Conservation (phyloP, 2,888 invertebrate species). For the Caenorhabditis sulstoni region DNA sequence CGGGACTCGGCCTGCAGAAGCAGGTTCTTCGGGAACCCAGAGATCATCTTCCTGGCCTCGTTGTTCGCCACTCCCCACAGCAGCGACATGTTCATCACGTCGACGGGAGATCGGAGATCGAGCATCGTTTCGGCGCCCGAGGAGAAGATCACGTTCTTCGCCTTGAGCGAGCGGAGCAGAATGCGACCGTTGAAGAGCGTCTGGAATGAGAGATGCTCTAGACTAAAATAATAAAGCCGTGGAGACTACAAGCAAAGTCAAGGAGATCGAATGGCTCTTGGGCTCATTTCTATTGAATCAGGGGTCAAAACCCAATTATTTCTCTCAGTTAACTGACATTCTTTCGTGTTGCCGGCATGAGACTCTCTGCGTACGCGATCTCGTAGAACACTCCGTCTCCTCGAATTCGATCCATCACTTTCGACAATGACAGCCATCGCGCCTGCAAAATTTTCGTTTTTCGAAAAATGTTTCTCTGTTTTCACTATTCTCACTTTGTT, state of each 20-base stretch:
- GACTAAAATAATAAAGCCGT: no score
- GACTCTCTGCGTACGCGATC: constrained; percentile 59
- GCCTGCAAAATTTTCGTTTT: constrained; percentile 19
- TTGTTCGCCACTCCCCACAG: constrained; percentile 72
- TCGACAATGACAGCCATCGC: constrained; percentile 58
- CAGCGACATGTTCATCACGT: constrained; percentile 78
- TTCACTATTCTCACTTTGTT: constrained; percentile 41
- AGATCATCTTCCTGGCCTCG: constrained; percentile 70
- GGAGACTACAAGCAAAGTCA: no score
- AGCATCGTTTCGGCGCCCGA: constrained; percentile 72
- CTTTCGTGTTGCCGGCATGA: constrained; percentile 49
- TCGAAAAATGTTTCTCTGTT: not conserved
- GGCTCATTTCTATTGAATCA: no score
- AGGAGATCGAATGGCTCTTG: no score
- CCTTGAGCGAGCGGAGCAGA: constrained; percentile 64
- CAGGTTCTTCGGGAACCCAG: constrained; percentile 71
- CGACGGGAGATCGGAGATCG: constrained; percentile 79
- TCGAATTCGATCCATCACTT: constrained; percentile 62
- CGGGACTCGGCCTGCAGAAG: constrained; percentile 75
- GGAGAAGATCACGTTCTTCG: constrained; percentile 72
- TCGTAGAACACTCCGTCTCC: constrained; percentile 68
- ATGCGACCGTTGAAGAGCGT: constrained; percentile 69
- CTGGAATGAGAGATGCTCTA: constrained; percentile 47
- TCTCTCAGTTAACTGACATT: no score
- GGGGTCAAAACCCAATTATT: no score